Evolutionary conservation across 2,888 invertebrate genomes (phyloP).

Genomic region (Sericinus montela): DNA sequence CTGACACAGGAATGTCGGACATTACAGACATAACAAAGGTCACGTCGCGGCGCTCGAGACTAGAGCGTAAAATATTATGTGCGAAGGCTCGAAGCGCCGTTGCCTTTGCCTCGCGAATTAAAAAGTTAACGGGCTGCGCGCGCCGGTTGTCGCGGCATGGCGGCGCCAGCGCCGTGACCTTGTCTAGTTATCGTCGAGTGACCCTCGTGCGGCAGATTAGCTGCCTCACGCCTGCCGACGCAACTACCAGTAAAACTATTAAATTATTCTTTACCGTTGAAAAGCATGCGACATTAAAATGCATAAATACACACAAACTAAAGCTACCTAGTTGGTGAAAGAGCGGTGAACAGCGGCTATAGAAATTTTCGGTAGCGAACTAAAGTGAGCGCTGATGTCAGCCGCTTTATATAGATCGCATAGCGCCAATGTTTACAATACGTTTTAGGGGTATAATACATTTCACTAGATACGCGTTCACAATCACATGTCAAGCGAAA

Average conservation of each 20-base stretch:
- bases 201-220: conserved; percentile 68
- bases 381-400: conserved; percentile 58
- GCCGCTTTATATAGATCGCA: conserved; percentile 55
- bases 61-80: conserved; percentile 37
- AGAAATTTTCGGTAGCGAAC: conserved; percentile 48
- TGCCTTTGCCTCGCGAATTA: conserved; percentile 64
- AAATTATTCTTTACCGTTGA: neutral
- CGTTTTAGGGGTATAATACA: conserved; percentile 41
- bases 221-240: conserved; percentile 38
- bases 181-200: conserved; percentile 73
- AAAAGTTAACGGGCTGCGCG: conserved; percentile 64
- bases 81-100: conserved; percentile 56
- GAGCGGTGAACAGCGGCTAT: conserved; percentile 17
- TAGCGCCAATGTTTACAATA: conserved; percentile 64
- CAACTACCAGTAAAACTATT: neutral
- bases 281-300: neutral
- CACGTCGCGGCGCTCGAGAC: conserved; percentile 25
- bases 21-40: conserved; percentile 27
- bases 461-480: conserved; percentile 2
- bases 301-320: neutral
- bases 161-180: conserved; percentile 75
- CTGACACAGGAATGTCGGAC: conserved; percentile 14
- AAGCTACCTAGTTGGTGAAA: neutral
- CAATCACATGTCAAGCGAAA: no score
- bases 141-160: conserved; percentile 43